phyloP scores from a whole-genome alignment of 2,113 vertebrate species.

The Microcebus ravelobensis region DNA sequence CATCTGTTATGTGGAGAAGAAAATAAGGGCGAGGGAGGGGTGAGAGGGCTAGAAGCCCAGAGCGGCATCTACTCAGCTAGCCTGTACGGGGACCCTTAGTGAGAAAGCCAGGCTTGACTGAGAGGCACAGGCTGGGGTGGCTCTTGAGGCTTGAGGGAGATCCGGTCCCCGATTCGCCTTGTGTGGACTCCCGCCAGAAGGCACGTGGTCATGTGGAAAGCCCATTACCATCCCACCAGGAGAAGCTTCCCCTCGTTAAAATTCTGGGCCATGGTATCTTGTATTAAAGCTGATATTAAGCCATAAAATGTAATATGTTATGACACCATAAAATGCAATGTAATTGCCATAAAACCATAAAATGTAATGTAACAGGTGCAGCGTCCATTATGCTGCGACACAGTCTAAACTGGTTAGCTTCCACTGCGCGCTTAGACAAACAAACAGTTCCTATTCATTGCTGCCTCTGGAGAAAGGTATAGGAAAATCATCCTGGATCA shows the following conservation, averaged over 20 bases:
- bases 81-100: not conserved
- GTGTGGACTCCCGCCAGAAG: not conserved
- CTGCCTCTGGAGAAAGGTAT: not conserved
- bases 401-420: constrained; percentile 42
- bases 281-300: constrained; percentile 70
- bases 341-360: constrained; percentile 80
- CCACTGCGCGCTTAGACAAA: constrained; percentile 11
- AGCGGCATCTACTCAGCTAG: not conserved
- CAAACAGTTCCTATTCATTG: constrained; percentile 60
- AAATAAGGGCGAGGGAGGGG: not conserved
- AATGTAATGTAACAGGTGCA: constrained; percentile 62
- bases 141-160: accelerated
- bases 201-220: constrained; percentile 27
- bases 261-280: constrained; percentile 55
- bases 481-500: not conserved
- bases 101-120: not conserved
- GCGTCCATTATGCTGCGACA: constrained; percentile 14
- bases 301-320: constrained; percentile 75
- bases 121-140: too few species aligned
- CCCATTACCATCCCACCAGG: not conserved
- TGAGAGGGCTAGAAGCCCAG: not conserved
- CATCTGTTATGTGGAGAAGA: not conserved
- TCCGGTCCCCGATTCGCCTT: not conserved
- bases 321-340: constrained; percentile 73
- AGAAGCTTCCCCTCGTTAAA: constrained; percentile 72